Evolutionary conservation across 2,888 invertebrate species (phyloP).

Genomic region (Mythimna ferrago): DNA sequence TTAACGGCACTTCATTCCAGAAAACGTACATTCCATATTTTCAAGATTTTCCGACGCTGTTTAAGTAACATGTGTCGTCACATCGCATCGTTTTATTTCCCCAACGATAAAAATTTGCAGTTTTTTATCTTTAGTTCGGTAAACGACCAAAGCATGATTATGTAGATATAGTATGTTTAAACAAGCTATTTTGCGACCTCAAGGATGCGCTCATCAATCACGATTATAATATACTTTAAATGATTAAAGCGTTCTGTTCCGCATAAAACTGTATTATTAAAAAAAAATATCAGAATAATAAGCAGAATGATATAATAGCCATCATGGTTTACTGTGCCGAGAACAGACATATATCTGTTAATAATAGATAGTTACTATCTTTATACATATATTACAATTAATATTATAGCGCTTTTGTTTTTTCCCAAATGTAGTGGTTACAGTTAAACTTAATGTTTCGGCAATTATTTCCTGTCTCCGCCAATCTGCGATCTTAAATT

Average conservation of each 20-base stretch:
- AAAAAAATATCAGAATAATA: not conserved
- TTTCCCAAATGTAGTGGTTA: not conserved
- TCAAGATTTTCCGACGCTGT: not conserved
- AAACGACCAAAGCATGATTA: constrained; percentile 31
- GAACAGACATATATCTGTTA: not conserved
- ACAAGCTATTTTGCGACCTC: constrained; percentile 29
- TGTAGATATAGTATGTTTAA: constrained; percentile 29
- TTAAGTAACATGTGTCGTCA: no score
- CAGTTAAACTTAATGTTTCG: no score
- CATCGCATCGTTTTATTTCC: not conserved
- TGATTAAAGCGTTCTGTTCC: constrained; percentile 12
- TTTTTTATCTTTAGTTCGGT: constrained; percentile 19
- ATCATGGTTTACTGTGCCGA: not conserved
- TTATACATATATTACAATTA: not conserved
- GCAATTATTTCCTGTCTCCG: no score
- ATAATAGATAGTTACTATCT: not conserved
- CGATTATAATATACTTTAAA: constrained; percentile 35
- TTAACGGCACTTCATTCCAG: no score
- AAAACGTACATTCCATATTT: not conserved
- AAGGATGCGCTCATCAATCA: constrained; percentile 50
- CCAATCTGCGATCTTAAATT: no score
- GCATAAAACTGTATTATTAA: not conserved
- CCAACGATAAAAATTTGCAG: not conserved
- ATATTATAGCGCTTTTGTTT: not conserved
- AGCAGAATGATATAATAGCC: not conserved